These are phyloP conservation scores for Athalia circularis DNA, from an alignment of 2,888 invertebrate genomes.

Conservation along the genomic window DNA sequence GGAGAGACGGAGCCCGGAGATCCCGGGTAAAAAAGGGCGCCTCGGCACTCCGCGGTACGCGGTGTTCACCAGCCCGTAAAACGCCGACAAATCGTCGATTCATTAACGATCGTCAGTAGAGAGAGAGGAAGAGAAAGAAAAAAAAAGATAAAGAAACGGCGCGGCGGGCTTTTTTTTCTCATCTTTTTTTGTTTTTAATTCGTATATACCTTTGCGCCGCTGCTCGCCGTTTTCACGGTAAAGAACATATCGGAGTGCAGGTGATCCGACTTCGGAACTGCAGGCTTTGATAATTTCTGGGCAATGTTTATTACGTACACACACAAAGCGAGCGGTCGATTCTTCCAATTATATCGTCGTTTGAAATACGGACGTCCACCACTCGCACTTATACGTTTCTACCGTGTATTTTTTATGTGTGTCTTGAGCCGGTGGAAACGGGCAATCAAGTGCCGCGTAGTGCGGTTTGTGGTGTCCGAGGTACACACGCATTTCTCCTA, in stretches of 20 bases:
- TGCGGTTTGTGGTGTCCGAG: slow-evolving; percentile 22
- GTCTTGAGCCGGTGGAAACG: neutral
- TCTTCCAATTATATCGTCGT: no score
- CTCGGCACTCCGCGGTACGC: slow-evolving; percentile 33
- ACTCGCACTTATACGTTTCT: no score
- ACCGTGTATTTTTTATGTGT: neutral
- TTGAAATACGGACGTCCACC: no score
- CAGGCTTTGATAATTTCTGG: no score
- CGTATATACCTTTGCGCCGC: neutral
- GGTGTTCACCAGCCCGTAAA: slow-evolving; percentile 58
- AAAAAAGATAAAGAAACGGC: slow-evolving; percentile 14
- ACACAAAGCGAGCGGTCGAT: no score
- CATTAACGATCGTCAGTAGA: slow-evolving; percentile 55
- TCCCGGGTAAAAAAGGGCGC: slow-evolving; percentile 37
- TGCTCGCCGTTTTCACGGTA: neutral
- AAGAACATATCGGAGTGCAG: no score
- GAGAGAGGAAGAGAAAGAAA: slow-evolving; percentile 7
- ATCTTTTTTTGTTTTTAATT: neutral
- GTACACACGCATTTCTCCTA: neutral
- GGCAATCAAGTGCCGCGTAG: slow-evolving; percentile 11
- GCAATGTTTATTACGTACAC: no score
- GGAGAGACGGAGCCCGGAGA: slow-evolving; percentile 40
- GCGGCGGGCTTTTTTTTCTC: slow-evolving; percentile 23
- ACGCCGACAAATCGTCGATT: slow-evolving; percentile 65
- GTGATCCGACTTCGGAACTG: no score